Conservation (phyloP, 2,113 vertebrate genomes). For the Clinocottus analis region DNA sequence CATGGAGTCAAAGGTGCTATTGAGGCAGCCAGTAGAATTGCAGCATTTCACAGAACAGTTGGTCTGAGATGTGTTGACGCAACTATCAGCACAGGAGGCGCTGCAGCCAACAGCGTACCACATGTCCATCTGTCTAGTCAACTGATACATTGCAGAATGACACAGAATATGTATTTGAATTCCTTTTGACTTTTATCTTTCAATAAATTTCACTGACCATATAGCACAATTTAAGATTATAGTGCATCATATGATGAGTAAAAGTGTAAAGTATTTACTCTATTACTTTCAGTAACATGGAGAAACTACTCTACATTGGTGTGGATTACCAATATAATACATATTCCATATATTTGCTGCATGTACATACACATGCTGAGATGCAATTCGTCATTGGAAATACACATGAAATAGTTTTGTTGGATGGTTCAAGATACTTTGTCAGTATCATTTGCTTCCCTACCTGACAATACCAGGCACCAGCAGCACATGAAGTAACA, state of each 20-base stretch:
- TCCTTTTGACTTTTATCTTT: background rate
- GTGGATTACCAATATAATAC: background rate
- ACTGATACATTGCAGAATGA: constrained; percentile 69
- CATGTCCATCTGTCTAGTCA: constrained; percentile 63
- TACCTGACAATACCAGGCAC: constrained; percentile 79
- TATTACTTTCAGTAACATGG: background rate
- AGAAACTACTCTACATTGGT: background rate
- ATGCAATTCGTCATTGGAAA: background rate
- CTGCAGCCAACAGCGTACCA: constrained; percentile 72
- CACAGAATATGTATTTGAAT: background rate
- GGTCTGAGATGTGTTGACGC: constrained; percentile 39
- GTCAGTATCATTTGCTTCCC: background rate
- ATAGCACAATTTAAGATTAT: background rate
- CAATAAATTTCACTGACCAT: background rate
- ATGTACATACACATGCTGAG: background rate
- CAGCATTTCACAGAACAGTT: constrained; percentile 81
- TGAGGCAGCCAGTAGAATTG: constrained; percentile 75
- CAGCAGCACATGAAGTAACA: constrained; percentile 37
- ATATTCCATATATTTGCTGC: background rate
- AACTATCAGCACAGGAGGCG: constrained; percentile 31
- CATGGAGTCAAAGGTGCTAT: constrained; percentile 53
- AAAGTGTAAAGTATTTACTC: background rate
- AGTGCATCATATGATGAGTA: background rate
- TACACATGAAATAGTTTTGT: background rate
- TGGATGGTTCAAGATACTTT: constrained; percentile 14